phyloP scores from a whole-genome alignment of 2,113 vertebrate species.

The Myrmecophaga tridactyla region DNA sequence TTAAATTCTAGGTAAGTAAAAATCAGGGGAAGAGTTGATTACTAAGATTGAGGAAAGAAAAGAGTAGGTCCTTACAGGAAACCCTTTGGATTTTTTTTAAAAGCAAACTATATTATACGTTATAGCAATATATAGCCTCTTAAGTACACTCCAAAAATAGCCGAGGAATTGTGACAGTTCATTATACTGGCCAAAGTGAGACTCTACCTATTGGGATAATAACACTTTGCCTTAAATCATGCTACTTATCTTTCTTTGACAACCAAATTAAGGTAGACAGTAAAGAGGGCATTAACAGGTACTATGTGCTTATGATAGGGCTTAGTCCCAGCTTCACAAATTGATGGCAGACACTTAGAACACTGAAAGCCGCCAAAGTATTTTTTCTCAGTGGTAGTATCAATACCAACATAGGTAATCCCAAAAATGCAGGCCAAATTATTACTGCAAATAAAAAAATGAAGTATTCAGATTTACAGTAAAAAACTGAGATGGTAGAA shows the following conservation, averaged over 20 bases:
- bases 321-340: background rate
- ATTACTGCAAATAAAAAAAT: background rate
- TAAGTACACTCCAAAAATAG: background rate
- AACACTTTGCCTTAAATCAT: conserved; percentile 17
- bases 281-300: background rate
- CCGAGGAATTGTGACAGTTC: background rate
- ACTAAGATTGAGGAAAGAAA: background rate
- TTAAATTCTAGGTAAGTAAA: conserved; percentile 17
- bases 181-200: background rate
- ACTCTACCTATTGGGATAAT: background rate
- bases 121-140: background rate
- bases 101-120: background rate
- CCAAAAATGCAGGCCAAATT: background rate
- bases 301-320: background rate
- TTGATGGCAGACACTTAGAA: background rate
- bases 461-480: background rate
- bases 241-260: background rate
- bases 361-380: background rate
- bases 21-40: background rate
- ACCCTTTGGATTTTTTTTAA: background rate
- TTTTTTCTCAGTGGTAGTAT: background rate
- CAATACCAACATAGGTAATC: background rate
- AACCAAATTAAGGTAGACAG: conserved; percentile 22
- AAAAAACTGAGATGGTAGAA: background rate
- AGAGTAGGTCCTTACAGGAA: background rate